Percentiles rank a stretch among this genome's conserved stretches.
These are phyloP conservation scores for Pelagia noctiluca DNA, from an alignment of 30 jellyfish, hydroid and myxozoan species.

Conservation along the genomic window DNA sequence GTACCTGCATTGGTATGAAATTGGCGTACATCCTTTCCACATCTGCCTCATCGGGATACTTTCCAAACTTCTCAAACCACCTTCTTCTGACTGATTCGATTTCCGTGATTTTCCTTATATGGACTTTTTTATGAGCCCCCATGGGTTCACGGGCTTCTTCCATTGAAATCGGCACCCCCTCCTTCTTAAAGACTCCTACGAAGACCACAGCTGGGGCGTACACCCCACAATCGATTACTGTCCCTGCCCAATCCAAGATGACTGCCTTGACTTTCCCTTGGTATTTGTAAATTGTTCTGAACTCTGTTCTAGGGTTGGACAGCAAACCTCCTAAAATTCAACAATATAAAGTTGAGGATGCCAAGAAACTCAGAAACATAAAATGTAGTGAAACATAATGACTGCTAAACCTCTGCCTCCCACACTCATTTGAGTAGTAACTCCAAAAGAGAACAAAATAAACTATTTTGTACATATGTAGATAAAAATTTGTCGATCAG, in stretches of 20 bases:
- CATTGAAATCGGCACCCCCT: conserved; percentile 96
- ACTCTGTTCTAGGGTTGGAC: conserved; percentile 90
- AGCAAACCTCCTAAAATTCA: conserved; percentile 78
- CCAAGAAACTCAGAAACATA: no score
- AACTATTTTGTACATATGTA: no score
- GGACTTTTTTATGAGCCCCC: conserved; percentile 96
- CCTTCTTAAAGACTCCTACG: conserved; percentile 80
- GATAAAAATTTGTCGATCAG: no score
- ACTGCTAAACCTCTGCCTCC: no score
- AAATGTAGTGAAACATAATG: no score
- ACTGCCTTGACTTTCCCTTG: conserved; percentile 96
- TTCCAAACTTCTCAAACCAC: conserved; percentile 90
- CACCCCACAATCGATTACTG: conserved; percentile 97
- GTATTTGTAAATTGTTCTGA: conserved; percentile 78
- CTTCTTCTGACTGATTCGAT: conserved; percentile 90
- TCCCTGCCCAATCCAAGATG: conserved; percentile 97
- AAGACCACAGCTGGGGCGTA: conserved; percentile 98
- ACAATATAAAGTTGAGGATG: no score
- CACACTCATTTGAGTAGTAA: no score
- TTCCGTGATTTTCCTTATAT: conserved; percentile 88
- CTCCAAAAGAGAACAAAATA: no score
- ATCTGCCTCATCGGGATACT: conserved; percentile 85
- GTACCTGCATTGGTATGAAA: conserved; percentile 97
- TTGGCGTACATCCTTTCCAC: conserved; percentile 90
- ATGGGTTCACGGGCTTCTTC: conserved; percentile 98